Conservation (phyloP, 2,797 vertebrate species). For the Cyprinodon diabolis region DNA sequence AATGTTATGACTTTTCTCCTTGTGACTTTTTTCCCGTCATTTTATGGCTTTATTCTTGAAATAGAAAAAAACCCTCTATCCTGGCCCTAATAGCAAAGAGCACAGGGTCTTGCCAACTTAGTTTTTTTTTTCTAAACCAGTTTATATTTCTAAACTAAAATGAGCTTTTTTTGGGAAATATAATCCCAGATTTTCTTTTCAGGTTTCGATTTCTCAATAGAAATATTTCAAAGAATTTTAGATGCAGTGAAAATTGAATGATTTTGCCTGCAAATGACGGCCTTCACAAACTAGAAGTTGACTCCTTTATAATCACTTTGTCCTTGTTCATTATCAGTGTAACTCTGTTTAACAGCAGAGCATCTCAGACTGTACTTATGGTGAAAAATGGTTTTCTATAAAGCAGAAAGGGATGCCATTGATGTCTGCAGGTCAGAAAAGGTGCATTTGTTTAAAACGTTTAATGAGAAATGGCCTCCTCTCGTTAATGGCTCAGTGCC, state of each 20-base stretch:
- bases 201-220: background rate
- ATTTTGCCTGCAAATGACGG: too few species aligned
- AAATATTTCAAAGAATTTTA: background rate
- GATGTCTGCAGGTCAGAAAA: background rate
- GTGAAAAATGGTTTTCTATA: background rate
- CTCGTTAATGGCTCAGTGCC: conserved; percentile 81
- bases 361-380: background rate
- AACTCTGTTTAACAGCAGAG: background rate
- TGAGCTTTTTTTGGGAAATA: background rate
- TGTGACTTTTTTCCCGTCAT: too few species aligned
- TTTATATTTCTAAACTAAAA: background rate
- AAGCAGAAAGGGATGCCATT: background rate
- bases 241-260: too few species aligned
- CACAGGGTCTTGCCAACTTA: too few species aligned
- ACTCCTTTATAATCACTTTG: background rate
- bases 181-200: background rate
- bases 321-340: too few species aligned
- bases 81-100: too few species aligned
- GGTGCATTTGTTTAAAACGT: background rate
- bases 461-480: background rate
- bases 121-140: background rate
- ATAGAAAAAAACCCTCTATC: too few species aligned
- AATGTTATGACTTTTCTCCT: too few species aligned
- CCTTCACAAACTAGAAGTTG: too few species aligned
- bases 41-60: too few species aligned